A percentile compares a stretch with the other conserved stretches of the same genome.
These are phyloP conservation scores for Drosophila littoralis DNA, from an alignment of 1,140 invertebrate species.

Conservation along the genomic window DNA sequence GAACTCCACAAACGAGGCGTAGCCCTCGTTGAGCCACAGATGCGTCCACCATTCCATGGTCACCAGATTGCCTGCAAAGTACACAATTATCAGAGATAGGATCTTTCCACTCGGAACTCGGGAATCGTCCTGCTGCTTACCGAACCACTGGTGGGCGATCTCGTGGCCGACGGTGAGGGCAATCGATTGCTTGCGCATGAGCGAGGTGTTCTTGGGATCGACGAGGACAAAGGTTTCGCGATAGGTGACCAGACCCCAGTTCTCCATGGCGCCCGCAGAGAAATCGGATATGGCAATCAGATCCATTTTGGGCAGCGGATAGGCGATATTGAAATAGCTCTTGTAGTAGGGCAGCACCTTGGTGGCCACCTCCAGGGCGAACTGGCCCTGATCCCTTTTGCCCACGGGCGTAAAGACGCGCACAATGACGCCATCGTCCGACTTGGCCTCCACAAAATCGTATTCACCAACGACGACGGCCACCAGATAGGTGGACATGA, in stretches of 20 bases:
- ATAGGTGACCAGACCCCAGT: conserved; percentile 92
- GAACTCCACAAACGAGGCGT: conserved; percentile 95
- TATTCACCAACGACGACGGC: conserved; percentile 97
- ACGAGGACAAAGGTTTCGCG: conserved; percentile 93
- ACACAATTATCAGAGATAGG: not conserved
- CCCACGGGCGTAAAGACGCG: conserved; percentile 96
- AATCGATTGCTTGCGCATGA: conserved; percentile 93
- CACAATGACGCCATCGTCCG: conserved; percentile 92
- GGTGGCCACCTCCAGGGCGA: conserved; percentile 94
- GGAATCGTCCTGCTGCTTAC: conserved; percentile 60
- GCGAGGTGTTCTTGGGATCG: conserved; percentile 93
- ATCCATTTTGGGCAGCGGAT: conserved; percentile 98
- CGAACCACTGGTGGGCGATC: conserved; percentile 96
- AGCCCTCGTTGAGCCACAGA: conserved; percentile 96
- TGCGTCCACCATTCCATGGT: conserved; percentile 97
- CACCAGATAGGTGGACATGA: conserved; percentile 98
- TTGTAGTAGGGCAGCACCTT: conserved; percentile 97
- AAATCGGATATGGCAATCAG: conserved; percentile 98
- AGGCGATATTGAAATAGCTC: conserved; percentile 96
- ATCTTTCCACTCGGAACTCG: not conserved
- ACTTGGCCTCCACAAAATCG: conserved; percentile 94
- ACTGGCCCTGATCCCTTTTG: conserved; percentile 95
- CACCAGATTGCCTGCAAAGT: conserved; percentile 87
- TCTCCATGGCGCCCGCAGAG: conserved; percentile 97
- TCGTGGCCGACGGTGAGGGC: conserved; percentile 95